Percentiles rank a stretch among this genome's conserved stretches.
These are phyloP conservation scores for Coelinius sp. DNA, from an alignment of 2,888 invertebrate species.

Conservation along the genomic window DNA sequence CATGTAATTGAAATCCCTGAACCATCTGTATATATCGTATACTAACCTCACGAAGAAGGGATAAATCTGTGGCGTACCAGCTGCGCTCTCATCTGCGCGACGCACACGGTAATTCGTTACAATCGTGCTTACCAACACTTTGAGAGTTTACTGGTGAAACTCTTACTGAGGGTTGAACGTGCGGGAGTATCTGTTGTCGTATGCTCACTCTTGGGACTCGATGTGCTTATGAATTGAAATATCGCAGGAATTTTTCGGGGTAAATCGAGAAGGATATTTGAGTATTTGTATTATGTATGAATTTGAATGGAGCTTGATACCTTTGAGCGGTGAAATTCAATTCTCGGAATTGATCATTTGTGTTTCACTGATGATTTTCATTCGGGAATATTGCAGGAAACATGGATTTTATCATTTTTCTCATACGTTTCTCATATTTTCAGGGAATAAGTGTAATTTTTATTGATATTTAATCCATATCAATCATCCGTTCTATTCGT, in stretches of 20 bases:
- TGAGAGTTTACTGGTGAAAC: conserved; percentile 26
- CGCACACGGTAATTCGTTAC: conserved; percentile 41
- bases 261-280: background rate
- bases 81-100: conserved; percentile 26
- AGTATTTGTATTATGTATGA: background rate
- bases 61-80: conserved; percentile 45
- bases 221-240: too few relatives aligned
- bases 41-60: conserved; percentile 30
- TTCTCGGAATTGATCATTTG: background rate
- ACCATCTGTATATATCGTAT: background rate
- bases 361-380: too few relatives aligned
- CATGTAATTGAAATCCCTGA: conserved; percentile 20
- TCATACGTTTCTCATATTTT: too few relatives aligned
- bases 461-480: too few relatives aligned
- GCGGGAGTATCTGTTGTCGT: conserved; percentile 39
- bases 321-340: background rate
- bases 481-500: background rate
- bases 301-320: background rate
- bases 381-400: too few relatives aligned
- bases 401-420: too few relatives aligned
- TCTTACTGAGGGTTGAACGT: conserved; percentile 36
- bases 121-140: conserved; percentile 46
- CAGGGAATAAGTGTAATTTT: too few relatives aligned
- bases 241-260: too few relatives aligned
- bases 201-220: background rate